Evolutionary conservation across 2,888 invertebrate genomes (phyloP).

Genomic region (Scaptodrosophila latifasciaeformis): DNA sequence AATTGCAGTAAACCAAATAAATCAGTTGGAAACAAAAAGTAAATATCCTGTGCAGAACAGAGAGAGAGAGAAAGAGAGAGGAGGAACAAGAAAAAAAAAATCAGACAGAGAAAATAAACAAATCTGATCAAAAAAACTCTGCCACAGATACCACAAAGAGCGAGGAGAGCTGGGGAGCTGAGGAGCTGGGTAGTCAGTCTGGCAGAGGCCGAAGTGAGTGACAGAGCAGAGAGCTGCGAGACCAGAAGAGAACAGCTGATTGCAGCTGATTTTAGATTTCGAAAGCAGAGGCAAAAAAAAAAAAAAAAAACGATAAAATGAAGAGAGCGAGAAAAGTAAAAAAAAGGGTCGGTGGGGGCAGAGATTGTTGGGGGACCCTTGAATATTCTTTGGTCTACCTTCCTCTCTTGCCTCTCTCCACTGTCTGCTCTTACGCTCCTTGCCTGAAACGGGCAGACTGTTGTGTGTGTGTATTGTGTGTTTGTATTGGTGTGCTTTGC

Average conservation of each 20-base stretch:
- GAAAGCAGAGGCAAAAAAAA: constrained; percentile 16
- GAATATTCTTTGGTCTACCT: no score
- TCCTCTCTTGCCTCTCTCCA: no score
- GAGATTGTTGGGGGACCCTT: not conserved
- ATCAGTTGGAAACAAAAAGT: constrained; percentile 53
- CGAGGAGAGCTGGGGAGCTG: not conserved
- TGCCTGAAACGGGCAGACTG: no score
- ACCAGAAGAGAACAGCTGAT: constrained; percentile 66
- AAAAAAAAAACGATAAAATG: no score
- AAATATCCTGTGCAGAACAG: constrained; percentile 51
- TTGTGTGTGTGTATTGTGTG: constrained; percentile 1
- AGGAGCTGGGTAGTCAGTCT: no score
- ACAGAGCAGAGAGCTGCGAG: no score
- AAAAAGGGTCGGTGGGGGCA: no score
- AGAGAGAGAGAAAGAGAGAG: constrained; percentile 9
- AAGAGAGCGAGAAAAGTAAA: no score
- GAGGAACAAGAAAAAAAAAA: not conserved
- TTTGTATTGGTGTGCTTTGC: constrained; percentile 28
- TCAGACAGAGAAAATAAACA: constrained; percentile 4
- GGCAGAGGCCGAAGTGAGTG: not conserved
- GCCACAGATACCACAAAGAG: not conserved
- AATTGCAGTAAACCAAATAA: constrained; percentile 38
- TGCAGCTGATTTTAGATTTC: constrained; percentile 59
- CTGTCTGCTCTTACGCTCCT: no score
- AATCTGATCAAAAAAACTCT: constrained; percentile 1